Evolutionary conservation across 2,888 invertebrate species (phyloP).

Genomic region (Gari tellinella): DNA sequence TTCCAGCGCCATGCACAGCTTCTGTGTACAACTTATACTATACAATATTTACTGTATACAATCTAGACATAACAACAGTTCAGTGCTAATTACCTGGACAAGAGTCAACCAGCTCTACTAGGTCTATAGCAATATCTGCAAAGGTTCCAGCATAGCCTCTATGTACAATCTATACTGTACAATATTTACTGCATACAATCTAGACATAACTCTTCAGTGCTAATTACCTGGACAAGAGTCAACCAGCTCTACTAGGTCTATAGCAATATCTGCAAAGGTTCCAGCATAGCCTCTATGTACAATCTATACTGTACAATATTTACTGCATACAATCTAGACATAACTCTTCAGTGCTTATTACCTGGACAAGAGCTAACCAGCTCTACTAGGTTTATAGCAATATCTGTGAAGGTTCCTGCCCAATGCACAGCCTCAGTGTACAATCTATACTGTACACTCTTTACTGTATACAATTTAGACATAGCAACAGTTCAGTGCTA

Average conservation of each 20-base stretch:
- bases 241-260: slow-evolving; percentile 29
- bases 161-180: too few relatives aligned
- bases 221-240: slow-evolving; percentile 5
- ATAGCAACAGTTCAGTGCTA: too few relatives aligned
- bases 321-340: too few relatives aligned
- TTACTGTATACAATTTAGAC: too few relatives aligned
- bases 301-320: too few relatives aligned
- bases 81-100: slow-evolving; percentile 16
- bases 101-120: slow-evolving; percentile 9
- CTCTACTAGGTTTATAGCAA: slow-evolving; percentile 30
- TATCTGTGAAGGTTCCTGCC: slow-evolving; percentile 11
- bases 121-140: slow-evolving; percentile 35
- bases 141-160: slow-evolving; percentile 11
- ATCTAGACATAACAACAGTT: too few relatives aligned
- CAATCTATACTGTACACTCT: too few relatives aligned
- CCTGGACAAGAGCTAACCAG: not conserved
- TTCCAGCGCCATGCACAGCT: slow-evolving; percentile 15
- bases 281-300: slow-evolving; percentile 21
- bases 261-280: slow-evolving; percentile 22
- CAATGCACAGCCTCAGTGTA: slow-evolving; percentile 27
- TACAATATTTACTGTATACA: too few relatives aligned
- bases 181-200: too few relatives aligned
- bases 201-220: too few relatives aligned
- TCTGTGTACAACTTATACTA: too few relatives aligned
- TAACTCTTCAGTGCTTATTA: too few relatives aligned